Base-by-base conservation (phyloP, 2,888 invertebrate genomes). In the Ectemnius cavifrons region DNA sequence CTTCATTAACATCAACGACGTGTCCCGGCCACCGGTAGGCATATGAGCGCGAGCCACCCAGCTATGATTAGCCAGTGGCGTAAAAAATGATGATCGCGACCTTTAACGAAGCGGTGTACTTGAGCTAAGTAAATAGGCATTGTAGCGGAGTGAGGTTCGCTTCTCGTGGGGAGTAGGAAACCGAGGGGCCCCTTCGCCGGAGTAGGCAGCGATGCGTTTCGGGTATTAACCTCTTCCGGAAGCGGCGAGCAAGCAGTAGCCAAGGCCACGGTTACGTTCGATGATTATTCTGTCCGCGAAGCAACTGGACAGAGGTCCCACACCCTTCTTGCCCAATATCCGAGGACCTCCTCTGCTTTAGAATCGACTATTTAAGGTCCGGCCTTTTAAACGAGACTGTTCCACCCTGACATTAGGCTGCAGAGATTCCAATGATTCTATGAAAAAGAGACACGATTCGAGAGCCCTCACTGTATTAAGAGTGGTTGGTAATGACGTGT, bases 141-240 rank as follows among this genome's bases (percentile, higher is more conserved):
- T 71, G 78, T 73, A 62, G 71, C 65, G 57, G 8, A 1, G 37
- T 11, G 62, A 20, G 68, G 63, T 23, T 59, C 52, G 64, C 62
- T 67, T 64, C 65, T 46, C 46, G 67, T 46, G 57, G 67, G 58
- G 71, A 58, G 69, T 73, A 72, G 52, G 16, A 52, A 52, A 2
- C 1, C n/a, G 52, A 23, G 23, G 52, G 52, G 52, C 14, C 52
- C 16, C n/a, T 13, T 52, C 52, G 52, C 16, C 52, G 8, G 52
- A 14, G 52, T 4, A 52, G 52, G 80, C 88, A 89, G 77, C 89
- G 88, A 89, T 88, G 89, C 89, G 89, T 88, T 90, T 89, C 89
- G 89, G 89, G 87, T 89, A 89, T 89, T 88, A 88, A 89, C 89
- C 89, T 89, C 84, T 82, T 83, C 83, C 82, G 82, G 80, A 83